These are phyloP conservation scores for Listrodromus nycthemerus DNA, from an alignment of 2,888 invertebrate genomes.

Conservation along the genomic window DNA sequence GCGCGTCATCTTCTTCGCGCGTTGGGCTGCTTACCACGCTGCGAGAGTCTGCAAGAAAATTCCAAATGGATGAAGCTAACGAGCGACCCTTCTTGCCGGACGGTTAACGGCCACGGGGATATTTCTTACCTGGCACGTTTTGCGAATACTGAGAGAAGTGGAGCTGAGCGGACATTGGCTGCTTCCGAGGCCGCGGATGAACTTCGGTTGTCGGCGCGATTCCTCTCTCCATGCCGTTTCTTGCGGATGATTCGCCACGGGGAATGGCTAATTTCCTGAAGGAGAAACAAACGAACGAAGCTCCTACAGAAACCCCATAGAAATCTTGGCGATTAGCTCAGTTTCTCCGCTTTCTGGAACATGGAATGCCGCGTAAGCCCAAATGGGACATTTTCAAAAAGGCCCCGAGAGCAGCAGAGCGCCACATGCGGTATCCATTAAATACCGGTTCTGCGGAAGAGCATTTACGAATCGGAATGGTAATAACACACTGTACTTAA, in stretches of 20 bases:
- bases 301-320: background rate
- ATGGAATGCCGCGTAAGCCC: constrained; percentile 53
- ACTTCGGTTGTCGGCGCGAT: constrained; percentile 11
- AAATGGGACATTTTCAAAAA: background rate
- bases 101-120: constrained; percentile 32
- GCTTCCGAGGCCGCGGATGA: background rate
- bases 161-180: background rate
- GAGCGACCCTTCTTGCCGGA: constrained; percentile 73
- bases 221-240: background rate
- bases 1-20: constrained; percentile 25
- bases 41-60: constrained; percentile 65
- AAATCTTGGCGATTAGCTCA: constrained; percentile 23
- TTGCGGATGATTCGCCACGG: background rate
- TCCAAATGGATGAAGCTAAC: constrained; percentile 78
- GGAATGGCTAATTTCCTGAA: constrained; percentile 10
- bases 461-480: constrained; percentile 33
- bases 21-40: background rate
- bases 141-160: constrained; percentile 60
- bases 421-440: background rate
- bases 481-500: constrained; percentile 8
- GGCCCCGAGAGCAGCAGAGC: background rate
- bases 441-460: constrained; percentile 39
- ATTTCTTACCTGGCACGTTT: constrained; percentile 50
- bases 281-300: background rate
- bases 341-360: constrained; percentile 57